Percentiles rank a stretch among this genome's conserved stretches.
Evolutionary conservation across 35 echinoderm and acorn worm genomes (phyloP).

Genomic region (Ophiothrix spiculata): DNA sequence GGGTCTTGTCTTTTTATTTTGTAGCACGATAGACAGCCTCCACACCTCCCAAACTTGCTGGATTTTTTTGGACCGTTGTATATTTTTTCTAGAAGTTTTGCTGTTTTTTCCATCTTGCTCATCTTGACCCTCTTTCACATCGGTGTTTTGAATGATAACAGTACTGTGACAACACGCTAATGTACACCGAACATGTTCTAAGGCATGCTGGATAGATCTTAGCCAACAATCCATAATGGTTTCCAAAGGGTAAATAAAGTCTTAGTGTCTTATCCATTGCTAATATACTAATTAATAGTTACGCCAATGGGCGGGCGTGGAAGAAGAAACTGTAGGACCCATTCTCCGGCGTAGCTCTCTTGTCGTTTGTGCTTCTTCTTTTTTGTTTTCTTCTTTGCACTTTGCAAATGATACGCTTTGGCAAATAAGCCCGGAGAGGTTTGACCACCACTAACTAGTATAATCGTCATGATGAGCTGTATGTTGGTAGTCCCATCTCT

Average conservation of each 20-base stretch:
- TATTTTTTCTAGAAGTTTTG: constrained; percentile 8
- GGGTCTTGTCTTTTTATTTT: not conserved
- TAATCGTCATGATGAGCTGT: not conserved
- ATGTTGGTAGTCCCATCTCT: constrained; percentile 12
- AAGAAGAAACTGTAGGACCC: constrained; percentile 9
- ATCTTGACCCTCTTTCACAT: too few species aligned
- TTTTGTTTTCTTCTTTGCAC: not conserved
- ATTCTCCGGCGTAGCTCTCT: not conserved
- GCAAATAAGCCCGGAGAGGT: not conserved
- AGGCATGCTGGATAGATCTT: not conserved
- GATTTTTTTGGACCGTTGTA: constrained; percentile 34
- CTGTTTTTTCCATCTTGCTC: constrained; percentile 15
- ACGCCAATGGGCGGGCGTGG: not conserved
- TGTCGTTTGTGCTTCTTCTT: not conserved
- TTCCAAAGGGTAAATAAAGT: not conserved
- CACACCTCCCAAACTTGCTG: constrained; percentile 50
- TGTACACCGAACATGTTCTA: not conserved
- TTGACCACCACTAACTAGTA: too few species aligned
- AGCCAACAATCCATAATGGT: constrained; percentile 37
- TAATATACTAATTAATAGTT: constrained; percentile 5
- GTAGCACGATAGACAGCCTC: constrained; percentile 25
- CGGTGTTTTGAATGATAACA: not conserved
- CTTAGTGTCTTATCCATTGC: too few species aligned
- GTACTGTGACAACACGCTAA: constrained; percentile 21
- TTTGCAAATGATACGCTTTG: not conserved